These are phyloP conservation scores for Trichonephila inaurata DNA, from an alignment of 1,140 invertebrate species.

Conservation along the genomic window DNA sequence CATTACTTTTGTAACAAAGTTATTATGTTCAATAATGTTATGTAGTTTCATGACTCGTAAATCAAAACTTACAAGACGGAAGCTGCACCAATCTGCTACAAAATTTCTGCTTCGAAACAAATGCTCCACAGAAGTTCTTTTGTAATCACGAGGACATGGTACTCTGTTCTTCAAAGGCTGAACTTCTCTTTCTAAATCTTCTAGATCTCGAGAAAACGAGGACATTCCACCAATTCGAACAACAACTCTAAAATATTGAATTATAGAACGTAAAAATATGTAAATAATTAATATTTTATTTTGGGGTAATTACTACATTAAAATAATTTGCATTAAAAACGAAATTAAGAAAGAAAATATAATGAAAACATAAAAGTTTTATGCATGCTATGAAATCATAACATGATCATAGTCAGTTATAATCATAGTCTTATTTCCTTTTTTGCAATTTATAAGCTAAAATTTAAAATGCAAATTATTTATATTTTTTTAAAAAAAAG, in stretches of 20 bases:
- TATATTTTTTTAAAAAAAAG: too few relatives aligned
- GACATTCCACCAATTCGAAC: slow-evolving; percentile 88
- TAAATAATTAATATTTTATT: not conserved
- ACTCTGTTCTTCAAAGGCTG: slow-evolving; percentile 87
- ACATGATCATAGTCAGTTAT: too few relatives aligned
- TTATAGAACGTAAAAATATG: not conserved
- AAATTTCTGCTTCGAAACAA: slow-evolving; percentile 89
- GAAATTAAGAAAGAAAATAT: too few relatives aligned
- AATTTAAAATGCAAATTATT: too few relatives aligned
- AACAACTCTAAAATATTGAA: slow-evolving; percentile 85
- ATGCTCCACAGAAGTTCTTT: slow-evolving; percentile 91
- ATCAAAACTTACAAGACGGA: slow-evolving; percentile 85
- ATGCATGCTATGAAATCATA: too few relatives aligned
- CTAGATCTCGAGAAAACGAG: slow-evolving; percentile 88
- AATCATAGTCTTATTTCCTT: too few relatives aligned
- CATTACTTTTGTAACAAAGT: not conserved
- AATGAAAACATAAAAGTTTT: too few relatives aligned
- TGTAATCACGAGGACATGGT: slow-evolving; percentile 90
- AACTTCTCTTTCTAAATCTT: slow-evolving; percentile 90
- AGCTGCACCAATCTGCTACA: slow-evolving; percentile 93
- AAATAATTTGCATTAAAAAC: not conserved
- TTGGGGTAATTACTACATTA: not conserved
- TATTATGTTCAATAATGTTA: not conserved
- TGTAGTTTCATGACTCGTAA: not conserved
- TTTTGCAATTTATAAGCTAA: too few relatives aligned